These are phyloP conservation scores for Dioctria rufipes DNA, from an alignment of 2,888 invertebrate species.

Conservation along the genomic window DNA sequence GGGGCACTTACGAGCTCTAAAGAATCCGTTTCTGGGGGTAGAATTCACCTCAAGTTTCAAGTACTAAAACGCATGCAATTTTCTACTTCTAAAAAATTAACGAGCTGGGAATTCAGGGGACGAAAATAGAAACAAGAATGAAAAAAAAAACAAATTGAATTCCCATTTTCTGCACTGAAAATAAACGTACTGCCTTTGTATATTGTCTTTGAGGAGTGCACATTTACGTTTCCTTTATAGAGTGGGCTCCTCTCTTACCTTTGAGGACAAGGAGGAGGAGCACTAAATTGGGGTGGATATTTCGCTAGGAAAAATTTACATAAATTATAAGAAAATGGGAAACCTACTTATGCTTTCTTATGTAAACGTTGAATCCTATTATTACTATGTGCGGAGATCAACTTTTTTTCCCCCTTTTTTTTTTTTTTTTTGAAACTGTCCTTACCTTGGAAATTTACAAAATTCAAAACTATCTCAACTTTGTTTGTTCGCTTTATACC, in stretches of 20 bases:
- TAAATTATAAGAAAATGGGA: constrained; percentile 26
- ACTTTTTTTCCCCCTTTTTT: too few relatives aligned
- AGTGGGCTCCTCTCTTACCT: not conserved
- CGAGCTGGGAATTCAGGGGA: constrained; percentile 12
- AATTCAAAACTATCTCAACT: not conserved
- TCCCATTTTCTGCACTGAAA: constrained; percentile 1
- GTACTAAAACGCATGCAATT: constrained; percentile 30
- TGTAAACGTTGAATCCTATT: not conserved
- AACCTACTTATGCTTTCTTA: not conserved
- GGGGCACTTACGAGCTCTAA: not conserved
- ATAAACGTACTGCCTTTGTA: constrained; percentile 2
- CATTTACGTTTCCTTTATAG: not conserved
- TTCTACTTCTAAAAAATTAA: constrained; percentile 36
- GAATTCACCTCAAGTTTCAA: not conserved
- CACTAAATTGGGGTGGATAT: constrained; percentile 24
- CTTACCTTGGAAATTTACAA: not conserved
- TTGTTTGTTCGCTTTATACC: constrained; percentile 6
- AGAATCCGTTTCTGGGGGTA: constrained; percentile 1
- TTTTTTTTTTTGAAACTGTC: not conserved
- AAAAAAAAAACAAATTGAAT: not conserved
- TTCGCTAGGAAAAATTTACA: constrained; percentile 37
- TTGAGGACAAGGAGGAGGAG: not conserved
- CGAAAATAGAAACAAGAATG: not conserved
- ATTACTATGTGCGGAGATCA: not conserved
- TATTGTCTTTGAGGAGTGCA: not conserved